Evolutionary conservation across 2,888 invertebrate genomes (phyloP).

Genomic region (Colletes collaris): DNA sequence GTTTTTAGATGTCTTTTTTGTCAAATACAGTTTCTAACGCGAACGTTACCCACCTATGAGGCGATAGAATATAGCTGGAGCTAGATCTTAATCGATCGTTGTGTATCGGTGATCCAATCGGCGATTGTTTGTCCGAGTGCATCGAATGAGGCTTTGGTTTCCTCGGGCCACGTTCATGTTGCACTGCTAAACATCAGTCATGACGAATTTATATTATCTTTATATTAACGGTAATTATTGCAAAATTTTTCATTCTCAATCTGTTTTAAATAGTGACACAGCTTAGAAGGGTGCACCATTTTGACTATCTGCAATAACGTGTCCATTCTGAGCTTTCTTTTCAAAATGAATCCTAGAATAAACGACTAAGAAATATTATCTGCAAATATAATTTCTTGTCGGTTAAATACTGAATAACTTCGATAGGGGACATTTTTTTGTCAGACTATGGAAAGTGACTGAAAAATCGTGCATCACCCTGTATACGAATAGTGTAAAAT

Average conservation of each 20-base stretch:
- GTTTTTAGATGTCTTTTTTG: too few relatives aligned
- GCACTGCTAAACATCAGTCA: conserved; percentile 89
- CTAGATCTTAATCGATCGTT: conserved; percentile 75
- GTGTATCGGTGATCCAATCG: conserved; percentile 66
- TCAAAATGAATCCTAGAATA: not conserved
- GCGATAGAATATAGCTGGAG: conserved; percentile 58
- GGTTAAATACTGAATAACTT: too few relatives aligned
- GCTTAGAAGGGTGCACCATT: too few relatives aligned
- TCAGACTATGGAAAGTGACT: too few relatives aligned
- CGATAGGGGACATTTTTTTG: too few relatives aligned
- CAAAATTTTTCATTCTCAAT: too few relatives aligned
- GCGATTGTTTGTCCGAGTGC: conserved; percentile 75
- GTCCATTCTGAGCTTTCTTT: too few relatives aligned
- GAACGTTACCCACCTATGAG: conserved; percentile 65
- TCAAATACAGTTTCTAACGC: not conserved
- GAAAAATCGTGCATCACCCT: too few relatives aligned
- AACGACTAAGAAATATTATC: not conserved
- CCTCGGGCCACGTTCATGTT: conserved; percentile 97
- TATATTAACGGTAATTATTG: not conserved
- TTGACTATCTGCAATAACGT: too few relatives aligned
- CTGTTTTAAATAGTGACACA: too few relatives aligned
- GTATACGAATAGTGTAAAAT: too few relatives aligned
- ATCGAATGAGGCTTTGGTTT: conserved; percentile 92
- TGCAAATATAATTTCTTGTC: too few relatives aligned
- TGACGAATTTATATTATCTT: conserved; percentile 47